Evolutionary conservation across 1,140 invertebrate genomes (phyloP), one percentile per base, ranked within the genome.

Genomic region (Pseudomyrmex flavicornis): DNA sequence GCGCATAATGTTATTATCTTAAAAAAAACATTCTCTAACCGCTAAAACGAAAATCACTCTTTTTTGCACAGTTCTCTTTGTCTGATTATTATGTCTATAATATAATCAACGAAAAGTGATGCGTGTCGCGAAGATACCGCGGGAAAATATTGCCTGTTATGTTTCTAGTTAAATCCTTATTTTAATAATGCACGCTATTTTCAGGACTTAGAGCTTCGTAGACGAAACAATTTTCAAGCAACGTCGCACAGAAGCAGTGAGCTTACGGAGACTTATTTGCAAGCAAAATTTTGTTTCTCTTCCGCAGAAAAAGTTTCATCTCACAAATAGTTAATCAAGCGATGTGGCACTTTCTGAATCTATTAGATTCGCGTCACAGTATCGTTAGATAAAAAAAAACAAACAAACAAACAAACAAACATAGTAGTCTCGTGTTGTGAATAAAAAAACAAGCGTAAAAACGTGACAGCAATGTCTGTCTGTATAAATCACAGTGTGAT

Each of bases 251-350:
- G 59, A 66, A 80, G 35, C 20, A 35, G 54, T 44, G 7, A 12
- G 54, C 44, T 80, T 70, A 17, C 35, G 5, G 35, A 35, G 35
- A 70, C 66, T 80, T 80, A 72, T 80, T 80, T 80, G 76, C 66
- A 80, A 80, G 66, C 52, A 70, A 80, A 80, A 80, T 59, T 69
- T 80, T 68, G 54, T 61, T 58, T 61, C 66, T 59, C 54, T 58
- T 50, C 13, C 20, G 46, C 56, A 46, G 54, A 48, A 54, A 70
- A 70, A 48, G 76, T 79, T 77, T 69, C 63, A 68, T 35, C 50
- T 72, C 22, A 22, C 56, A 66, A 80, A 80, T 80, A 48, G 66
- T 52, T 72, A 80, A 79, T 79, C 76, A 72, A 50, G 15, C 54
- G 44, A 44, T 22, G 20, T 10, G 22, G 10, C 26, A 59, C 35